Conservation (phyloP, 2,113 vertebrate species). For the Donacobius atricapilla region DNA sequence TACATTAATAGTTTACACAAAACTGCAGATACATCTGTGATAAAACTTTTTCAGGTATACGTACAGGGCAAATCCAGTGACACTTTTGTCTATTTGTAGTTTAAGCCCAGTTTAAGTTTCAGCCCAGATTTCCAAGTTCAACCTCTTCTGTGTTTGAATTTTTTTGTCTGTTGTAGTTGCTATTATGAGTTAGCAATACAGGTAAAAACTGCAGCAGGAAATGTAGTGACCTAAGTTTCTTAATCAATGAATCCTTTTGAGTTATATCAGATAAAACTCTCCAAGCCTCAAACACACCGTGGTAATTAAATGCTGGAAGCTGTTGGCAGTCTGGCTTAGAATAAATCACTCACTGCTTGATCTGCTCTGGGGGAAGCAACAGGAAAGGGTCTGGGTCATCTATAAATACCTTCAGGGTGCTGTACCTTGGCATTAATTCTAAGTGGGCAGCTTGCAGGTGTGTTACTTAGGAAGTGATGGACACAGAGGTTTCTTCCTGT, state of each 20-base stretch:
- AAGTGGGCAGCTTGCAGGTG: not conserved
- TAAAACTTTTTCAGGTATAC: not conserved
- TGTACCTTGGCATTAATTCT: not conserved
- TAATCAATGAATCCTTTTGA: not conserved
- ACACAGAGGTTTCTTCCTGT: not conserved
- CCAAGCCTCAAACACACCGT: not conserved
- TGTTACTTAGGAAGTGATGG: not conserved
- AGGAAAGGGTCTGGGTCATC: not conserved
- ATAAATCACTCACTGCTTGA: not conserved
- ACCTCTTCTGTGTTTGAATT: not conserved
- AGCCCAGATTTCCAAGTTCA: not conserved
- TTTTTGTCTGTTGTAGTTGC: not conserved
- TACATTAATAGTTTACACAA: not conserved
- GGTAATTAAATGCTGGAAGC: not conserved
- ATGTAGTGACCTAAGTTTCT: not conserved
- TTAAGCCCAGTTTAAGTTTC: not conserved
- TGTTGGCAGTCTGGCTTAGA: not conserved
- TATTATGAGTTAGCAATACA: not conserved
- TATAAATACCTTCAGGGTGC: not conserved
- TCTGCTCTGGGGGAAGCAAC: not conserved
- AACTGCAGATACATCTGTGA: not conserved
- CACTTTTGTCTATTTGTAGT: not conserved
- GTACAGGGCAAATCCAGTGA: not conserved
- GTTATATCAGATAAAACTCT: not conserved
- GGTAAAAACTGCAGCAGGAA: not conserved